phyloP scores from a whole-genome alignment of 2,797 vertebrate species.

The Smutsia gigantea region DNA sequence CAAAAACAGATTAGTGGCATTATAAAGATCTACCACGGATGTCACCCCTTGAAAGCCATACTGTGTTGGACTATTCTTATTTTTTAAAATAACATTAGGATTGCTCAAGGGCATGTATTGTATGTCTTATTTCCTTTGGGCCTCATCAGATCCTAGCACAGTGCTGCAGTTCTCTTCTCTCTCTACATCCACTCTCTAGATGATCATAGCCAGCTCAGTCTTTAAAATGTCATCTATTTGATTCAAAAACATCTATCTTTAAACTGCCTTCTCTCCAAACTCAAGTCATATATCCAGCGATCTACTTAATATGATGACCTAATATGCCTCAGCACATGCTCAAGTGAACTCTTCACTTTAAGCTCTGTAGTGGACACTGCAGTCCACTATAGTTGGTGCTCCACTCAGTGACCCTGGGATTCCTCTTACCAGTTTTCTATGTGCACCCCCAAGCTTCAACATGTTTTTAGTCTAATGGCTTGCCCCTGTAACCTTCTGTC shows the following conservation, averaged over 20 bases:
- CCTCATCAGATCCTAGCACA: rapidly evolving
- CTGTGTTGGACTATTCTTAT: background rate
- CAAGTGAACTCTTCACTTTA: background rate
- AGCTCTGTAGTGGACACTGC: background rate
- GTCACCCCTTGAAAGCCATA: background rate
- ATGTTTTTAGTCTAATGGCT: background rate
- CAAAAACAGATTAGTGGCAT: background rate
- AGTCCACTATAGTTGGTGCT: background rate
- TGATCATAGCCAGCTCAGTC: background rate
- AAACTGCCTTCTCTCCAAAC: background rate
- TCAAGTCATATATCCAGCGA: background rate
- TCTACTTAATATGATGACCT: background rate
- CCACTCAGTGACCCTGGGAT: background rate
- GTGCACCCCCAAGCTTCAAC: background rate
- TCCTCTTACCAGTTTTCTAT: background rate
- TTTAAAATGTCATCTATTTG: background rate
- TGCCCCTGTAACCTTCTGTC: background rate
- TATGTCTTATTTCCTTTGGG: rapidly evolving
- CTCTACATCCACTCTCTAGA: background rate
- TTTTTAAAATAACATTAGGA: background rate
- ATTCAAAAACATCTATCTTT: background rate
- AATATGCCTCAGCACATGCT: background rate
- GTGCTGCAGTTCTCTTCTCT: background rate
- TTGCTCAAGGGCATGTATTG: background rate
- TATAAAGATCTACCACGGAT: background rate